Evolutionary conservation across 2,113 vertebrate genomes (phyloP).

Genomic region (Genyomyrus donnyi): DNA sequence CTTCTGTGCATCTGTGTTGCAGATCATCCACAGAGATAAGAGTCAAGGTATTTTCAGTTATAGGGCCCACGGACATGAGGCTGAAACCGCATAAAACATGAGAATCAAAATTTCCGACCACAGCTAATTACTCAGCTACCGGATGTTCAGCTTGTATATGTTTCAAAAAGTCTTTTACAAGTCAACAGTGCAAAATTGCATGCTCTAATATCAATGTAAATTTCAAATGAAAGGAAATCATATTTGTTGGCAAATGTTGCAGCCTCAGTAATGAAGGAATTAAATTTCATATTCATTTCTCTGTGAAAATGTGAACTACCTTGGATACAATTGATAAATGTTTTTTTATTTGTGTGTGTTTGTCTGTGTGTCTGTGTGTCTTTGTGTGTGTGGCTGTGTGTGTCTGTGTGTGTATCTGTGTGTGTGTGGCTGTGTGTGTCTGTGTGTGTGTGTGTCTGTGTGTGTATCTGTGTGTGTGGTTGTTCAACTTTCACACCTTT

Average conservation of each 20-base stretch:
- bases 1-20: background rate
- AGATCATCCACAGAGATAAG: background rate
- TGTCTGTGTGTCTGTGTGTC: background rate
- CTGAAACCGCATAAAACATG: background rate
- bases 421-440: background rate
- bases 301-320: background rate
- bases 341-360: background rate
- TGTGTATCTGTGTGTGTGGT: background rate
- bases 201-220: background rate
- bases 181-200: background rate
- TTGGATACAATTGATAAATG: background rate
- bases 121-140: background rate
- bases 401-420: background rate
- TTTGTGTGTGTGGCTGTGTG: background rate
- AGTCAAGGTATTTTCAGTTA: background rate
- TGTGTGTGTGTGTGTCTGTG: background rate
- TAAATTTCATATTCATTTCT: background rate
- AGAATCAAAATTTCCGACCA: constrained; percentile 11
- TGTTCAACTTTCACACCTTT: background rate
- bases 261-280: background rate
- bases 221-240: background rate
- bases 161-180: background rate
- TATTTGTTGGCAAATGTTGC: background rate
- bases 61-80: background rate
- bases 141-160: background rate